Conservation (phyloP, 2,113 vertebrate species). For the Taxidea taxus region DNA sequence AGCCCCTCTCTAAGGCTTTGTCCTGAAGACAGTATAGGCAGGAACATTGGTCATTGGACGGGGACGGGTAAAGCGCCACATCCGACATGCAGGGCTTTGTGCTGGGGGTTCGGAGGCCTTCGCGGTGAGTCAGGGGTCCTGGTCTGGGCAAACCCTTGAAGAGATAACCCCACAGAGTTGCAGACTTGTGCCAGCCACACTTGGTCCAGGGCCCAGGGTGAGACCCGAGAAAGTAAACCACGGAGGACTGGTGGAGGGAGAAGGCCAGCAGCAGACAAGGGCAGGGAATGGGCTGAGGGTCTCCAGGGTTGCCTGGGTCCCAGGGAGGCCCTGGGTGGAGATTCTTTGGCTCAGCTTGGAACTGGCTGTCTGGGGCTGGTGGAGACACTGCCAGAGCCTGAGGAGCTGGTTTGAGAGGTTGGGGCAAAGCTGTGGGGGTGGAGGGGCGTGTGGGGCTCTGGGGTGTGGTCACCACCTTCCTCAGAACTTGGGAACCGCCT, state of each 20-base stretch:
- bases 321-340: neutral
- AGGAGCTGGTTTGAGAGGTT: slow-evolving; percentile 68
- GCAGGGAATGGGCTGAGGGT: neutral
- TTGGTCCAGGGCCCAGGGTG: neutral
- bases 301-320: neutral
- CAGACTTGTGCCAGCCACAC: neutral
- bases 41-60: neutral
- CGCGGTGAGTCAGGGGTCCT: neutral
- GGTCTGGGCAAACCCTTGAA: neutral
- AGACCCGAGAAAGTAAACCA: neutral
- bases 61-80: accelerated
- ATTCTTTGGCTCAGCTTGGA: slow-evolving; percentile 27
- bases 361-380: neutral
- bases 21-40: neutral
- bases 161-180: neutral
- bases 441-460: slow-evolving; percentile 44
- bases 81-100: neutral
- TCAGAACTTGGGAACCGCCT: slow-evolving; percentile 70
- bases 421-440: slow-evolving; percentile 32
- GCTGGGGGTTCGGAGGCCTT: neutral
- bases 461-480: slow-evolving; percentile 60
- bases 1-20: neutral
- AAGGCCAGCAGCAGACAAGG: neutral
- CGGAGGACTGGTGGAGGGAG: neutral
- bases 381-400: neutral